Evolutionary conservation across 2,888 invertebrate genomes (phyloP).

Genomic region (Pantelozetes paolii): DNA sequence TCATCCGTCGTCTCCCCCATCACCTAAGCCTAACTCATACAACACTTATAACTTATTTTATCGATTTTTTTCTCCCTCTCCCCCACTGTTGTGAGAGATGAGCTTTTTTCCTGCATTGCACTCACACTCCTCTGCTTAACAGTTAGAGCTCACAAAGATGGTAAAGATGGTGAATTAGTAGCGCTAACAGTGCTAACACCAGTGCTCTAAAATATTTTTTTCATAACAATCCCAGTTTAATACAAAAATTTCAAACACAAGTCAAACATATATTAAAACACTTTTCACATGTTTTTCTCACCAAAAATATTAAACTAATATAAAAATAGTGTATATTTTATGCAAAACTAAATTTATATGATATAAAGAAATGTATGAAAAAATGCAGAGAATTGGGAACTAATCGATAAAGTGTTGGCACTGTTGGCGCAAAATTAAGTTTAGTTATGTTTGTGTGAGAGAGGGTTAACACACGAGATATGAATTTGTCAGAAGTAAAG

Average conservation of each 20-base stretch:
- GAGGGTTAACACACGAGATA: conserved; percentile 8
- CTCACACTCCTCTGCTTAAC: conserved; percentile 17
- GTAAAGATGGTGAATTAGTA: conserved; percentile 23
- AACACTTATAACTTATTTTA: conserved; percentile 25
- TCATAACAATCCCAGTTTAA: background rate
- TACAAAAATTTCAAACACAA: background rate
- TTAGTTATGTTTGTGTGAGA: background rate
- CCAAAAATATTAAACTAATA: background rate
- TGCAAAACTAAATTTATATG: background rate
- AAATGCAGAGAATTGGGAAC: conserved; percentile 3
- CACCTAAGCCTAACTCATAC: conserved; percentile 24
- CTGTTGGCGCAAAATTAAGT: conserved; percentile 4
- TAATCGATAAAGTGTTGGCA: conserved; percentile 14
- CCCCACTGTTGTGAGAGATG: background rate
- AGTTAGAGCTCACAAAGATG: background rate
- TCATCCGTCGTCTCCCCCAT: background rate
- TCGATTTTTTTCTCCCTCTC: conserved; percentile 28
- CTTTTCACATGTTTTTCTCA: background rate
- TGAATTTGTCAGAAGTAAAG: conserved; percentile 15
- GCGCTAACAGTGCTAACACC: background rate
- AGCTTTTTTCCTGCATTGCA: conserved; percentile 23
- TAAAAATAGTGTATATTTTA: conserved; percentile 3
- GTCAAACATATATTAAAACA: background rate
- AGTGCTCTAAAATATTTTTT: background rate
- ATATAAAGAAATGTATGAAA: background rate